phyloP scores from a whole-genome alignment of 1,140 invertebrate genomes.

The Cydia fagiglandana region DNA sequence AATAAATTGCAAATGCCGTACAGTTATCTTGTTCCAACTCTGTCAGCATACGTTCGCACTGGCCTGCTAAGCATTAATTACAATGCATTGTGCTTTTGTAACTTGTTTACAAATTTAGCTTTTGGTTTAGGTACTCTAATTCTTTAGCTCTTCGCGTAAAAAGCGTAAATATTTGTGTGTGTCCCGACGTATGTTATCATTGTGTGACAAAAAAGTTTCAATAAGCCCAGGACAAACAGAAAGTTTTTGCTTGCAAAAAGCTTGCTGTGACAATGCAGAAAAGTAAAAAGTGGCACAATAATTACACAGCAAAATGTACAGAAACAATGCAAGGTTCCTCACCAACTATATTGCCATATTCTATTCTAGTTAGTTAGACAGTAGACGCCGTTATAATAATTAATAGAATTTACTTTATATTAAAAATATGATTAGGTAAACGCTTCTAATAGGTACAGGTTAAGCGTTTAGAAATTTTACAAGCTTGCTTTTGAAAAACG shows the following conservation, averaged over 20 bases:
- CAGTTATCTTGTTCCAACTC: too few relatives aligned
- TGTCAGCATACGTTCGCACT: too few relatives aligned
- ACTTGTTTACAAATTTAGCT: neutral
- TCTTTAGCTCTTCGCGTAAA: neutral
- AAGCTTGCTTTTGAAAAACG: too few relatives aligned
- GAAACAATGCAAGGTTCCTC: neutral
- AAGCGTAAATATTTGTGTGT: slow-evolving; percentile 20
- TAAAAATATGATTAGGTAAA: too few relatives aligned
- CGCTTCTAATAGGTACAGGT: too few relatives aligned
- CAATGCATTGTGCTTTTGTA: slow-evolving; percentile 3
- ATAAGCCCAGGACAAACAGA: slow-evolving; percentile 22
- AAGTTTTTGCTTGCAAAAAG: slow-evolving; percentile 11
- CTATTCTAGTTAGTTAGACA: too few relatives aligned
- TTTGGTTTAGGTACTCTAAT: slow-evolving; percentile 2
- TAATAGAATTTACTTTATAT: too few relatives aligned
- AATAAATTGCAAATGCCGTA: too few relatives aligned
- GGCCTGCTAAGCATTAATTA: neutral
- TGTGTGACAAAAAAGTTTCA: slow-evolving; percentile 23
- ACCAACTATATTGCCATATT: too few relatives aligned
- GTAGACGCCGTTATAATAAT: too few relatives aligned
- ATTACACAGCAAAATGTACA: neutral
- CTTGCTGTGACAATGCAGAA: slow-evolving; percentile 16
- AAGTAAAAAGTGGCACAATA: slow-evolving; percentile 20
- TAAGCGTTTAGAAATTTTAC: too few relatives aligned
- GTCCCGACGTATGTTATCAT: neutral